Evolutionary conservation across 2,797 vertebrate genomes (phyloP), one percentile per base, ranked within the genome.

Genomic region (Euthynnus affinis): DNA sequence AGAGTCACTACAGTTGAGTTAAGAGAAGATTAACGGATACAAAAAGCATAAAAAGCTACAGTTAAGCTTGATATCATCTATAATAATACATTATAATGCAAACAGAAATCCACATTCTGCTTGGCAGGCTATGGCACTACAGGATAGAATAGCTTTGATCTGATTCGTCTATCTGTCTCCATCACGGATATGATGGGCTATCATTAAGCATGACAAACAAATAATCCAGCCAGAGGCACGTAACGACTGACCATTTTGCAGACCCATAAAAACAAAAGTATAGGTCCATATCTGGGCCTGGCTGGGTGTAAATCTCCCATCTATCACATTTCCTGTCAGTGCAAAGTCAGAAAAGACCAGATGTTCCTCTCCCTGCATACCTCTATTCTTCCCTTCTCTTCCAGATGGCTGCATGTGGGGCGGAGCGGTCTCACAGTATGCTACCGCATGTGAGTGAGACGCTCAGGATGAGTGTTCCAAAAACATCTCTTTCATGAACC

Each of bases 311-410:
- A 83, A 88, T 84, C 75, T 80, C 65, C 61, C 79, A 90, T 91
- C 75, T 74, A 87, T 89, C 79, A 80, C 61, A 70, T 78, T 84
- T 84, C 66, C 80, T 88, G 84, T 82, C 83, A 69, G 57, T 56
- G 78, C 74, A 83, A 79, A 82, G 53, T 69, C 63, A 62, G 56
- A 85, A 56, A 64, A 78, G 83, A 87, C 89, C 92, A 94, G 93
- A 92, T 94, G 92, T 92, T 93, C 63, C 61, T 87, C 83, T 87
- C 74, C 70, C 74, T 80, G 82, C 87, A 91, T 90, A 85, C 85
- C 90, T 88, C 84, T 51, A 79, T 76, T 79, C 57, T 83, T 79
- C 62, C 57, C 59, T 52, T 8, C 81, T 82, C 86, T 81, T 86
- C 88, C 92, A 93, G 90, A 91, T 91, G 93, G 91, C 80, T 80